phyloP scores from a whole-genome alignment of 23 tunicate species.

The Clavelina lepadiformis region DNA sequence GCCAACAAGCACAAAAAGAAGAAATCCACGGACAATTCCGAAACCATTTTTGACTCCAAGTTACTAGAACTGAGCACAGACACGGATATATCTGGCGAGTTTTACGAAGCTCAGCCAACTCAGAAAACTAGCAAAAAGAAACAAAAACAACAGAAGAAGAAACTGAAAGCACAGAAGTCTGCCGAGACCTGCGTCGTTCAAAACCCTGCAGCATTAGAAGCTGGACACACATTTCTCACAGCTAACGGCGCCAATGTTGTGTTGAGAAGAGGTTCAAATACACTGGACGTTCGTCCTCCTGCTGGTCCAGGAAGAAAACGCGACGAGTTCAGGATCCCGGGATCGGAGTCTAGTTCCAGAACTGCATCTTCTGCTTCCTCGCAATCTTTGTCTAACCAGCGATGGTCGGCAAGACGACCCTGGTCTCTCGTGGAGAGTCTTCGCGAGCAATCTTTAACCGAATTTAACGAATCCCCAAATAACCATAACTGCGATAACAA shows the following conservation, averaged over 20 bases:
- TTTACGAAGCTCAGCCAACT: not conserved
- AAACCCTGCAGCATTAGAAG: not conserved
- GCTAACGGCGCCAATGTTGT: not conserved
- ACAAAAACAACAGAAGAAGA: slow-evolving; percentile 4
- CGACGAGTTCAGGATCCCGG: slow-evolving; percentile 63
- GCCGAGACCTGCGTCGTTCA: not conserved
- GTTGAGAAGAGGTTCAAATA: not conserved
- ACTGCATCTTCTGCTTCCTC: slow-evolving; percentile 65
- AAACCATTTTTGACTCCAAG: slow-evolving; percentile 2
- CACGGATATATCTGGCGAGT: not conserved
- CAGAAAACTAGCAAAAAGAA: not conserved
- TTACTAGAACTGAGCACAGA: not conserved
- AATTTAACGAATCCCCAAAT: slow-evolving; percentile 8
- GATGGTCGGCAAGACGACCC: slow-evolving; percentile 38
- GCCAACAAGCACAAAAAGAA: slow-evolving; percentile 35
- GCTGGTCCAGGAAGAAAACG: too few species aligned
- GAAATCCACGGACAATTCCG: slow-evolving; percentile 1
- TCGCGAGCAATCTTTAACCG: slow-evolving; percentile 32
- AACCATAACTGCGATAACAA: not conserved
- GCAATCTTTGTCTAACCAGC: slow-evolving; percentile 29
- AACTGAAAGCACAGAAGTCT: not conserved
- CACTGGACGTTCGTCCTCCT: too few species aligned
- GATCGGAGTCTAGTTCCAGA: slow-evolving; percentile 64
- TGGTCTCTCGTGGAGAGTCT: slow-evolving; percentile 47
- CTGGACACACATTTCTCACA: not conserved